Evolutionary conservation across 2,797 vertebrate species (phyloP).

Genomic region (Fundulus diaphanus): DNA sequence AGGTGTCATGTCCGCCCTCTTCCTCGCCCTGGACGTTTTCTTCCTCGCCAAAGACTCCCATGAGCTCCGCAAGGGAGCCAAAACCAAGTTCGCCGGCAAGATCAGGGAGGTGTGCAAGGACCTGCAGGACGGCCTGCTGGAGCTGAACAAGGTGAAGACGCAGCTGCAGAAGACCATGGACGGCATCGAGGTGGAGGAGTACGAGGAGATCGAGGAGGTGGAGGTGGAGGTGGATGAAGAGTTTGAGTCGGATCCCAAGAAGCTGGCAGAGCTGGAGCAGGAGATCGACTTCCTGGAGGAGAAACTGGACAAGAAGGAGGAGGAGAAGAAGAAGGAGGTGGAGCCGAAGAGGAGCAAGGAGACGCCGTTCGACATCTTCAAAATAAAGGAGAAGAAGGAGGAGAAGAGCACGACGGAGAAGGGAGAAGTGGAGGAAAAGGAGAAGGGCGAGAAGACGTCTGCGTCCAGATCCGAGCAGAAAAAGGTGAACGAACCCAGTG

Average conservation of each 20-base stretch:
- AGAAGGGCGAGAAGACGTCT: background rate
- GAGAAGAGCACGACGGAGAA: constrained; percentile 2
- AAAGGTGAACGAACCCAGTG: background rate
- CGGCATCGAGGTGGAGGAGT: constrained; percentile 76
- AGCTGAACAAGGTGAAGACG: constrained; percentile 75
- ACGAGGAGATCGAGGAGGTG: constrained; percentile 69
- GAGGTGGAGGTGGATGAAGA: constrained; percentile 65
- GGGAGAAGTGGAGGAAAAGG: background rate
- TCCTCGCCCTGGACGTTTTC: constrained; percentile 77
- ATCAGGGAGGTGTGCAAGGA: constrained; percentile 78
- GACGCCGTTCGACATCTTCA: constrained; percentile 16
- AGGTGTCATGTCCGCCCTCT: constrained; percentile 70
- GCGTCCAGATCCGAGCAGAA: constrained; percentile 19
- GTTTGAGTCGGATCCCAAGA: constrained; percentile 60
- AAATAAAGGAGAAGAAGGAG: constrained; percentile 32
- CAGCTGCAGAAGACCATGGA: constrained; percentile 79
- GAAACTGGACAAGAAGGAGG: constrained; percentile 71
- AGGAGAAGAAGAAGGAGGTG: constrained; percentile 17
- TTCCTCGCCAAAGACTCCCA: constrained; percentile 78
- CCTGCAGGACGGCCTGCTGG: constrained; percentile 76
- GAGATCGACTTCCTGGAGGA: constrained; percentile 78
- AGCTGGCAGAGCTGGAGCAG: constrained; percentile 74
- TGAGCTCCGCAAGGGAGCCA: constrained; percentile 73
- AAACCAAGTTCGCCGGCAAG: constrained; percentile 79
- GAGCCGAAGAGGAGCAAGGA: constrained; percentile 47